Conservation (phyloP, 2,797 vertebrate species). For the Anolis apletophallus region DNA sequence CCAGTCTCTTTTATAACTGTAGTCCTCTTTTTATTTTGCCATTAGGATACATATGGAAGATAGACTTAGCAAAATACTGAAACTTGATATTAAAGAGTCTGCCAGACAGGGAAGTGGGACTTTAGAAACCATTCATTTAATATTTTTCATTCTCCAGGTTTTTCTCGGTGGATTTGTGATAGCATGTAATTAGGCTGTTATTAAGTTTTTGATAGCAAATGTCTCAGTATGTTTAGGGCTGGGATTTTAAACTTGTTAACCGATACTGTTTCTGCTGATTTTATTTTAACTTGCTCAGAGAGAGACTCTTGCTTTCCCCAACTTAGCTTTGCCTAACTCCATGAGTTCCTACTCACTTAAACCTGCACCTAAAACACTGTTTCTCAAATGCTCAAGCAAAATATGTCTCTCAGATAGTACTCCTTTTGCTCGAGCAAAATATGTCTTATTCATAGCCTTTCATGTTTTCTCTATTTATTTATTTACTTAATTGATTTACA, state of each 20-base stretch:
- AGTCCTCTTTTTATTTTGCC: constrained; percentile 28
- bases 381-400: background rate
- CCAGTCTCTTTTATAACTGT: constrained; percentile 25
- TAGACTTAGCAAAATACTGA: constrained; percentile 46
- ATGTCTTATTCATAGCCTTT: background rate
- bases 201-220: background rate
- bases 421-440: background rate
- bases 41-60: constrained; percentile 36
- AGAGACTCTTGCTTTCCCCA: background rate
- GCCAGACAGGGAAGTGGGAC: constrained; percentile 23
- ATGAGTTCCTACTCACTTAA: background rate
- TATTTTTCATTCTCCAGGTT: constrained; percentile 31
- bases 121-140: constrained; percentile 31
- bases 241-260: background rate
- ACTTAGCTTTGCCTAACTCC: background rate
- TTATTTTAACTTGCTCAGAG: background rate
- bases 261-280: background rate
- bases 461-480: background rate
- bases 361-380: background rate
- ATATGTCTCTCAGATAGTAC: background rate
- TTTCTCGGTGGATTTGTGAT: constrained; percentile 14
- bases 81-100: constrained; percentile 44
- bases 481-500: background rate
- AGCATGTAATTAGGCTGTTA: constrained; percentile 7
- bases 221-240: background rate